A percentile compares a stretch with the other conserved stretches of the same genome.
These are phyloP conservation scores for Drusus annulatus DNA, from an alignment of 1,140 invertebrate genomes.

Conservation along the genomic window DNA sequence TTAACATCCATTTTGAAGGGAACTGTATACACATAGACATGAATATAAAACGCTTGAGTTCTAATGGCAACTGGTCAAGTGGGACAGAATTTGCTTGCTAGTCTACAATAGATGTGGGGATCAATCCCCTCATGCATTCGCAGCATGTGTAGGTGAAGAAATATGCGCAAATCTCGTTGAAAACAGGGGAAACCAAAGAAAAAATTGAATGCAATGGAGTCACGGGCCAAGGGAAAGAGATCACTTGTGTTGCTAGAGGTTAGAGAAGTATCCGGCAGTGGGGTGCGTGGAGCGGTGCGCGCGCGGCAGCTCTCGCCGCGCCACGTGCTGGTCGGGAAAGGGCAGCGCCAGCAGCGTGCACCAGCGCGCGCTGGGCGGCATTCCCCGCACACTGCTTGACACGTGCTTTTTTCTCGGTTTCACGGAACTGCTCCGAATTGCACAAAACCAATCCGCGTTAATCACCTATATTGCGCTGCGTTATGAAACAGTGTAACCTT, in stretches of 20 bases:
- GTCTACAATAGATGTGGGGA: too few relatives aligned
- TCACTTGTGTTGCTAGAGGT: slow-evolving; percentile 64
- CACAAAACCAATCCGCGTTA: slow-evolving; percentile 53
- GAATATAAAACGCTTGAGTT: too few relatives aligned
- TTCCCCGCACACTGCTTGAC: slow-evolving; percentile 63
- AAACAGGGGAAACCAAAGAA: too few relatives aligned
- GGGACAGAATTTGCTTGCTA: too few relatives aligned
- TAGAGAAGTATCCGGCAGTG: slow-evolving; percentile 86
- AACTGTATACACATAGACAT: too few relatives aligned
- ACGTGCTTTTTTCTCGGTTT: slow-evolving; percentile 61
- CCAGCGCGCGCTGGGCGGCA: slow-evolving; percentile 81
- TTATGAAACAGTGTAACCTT: background rate
- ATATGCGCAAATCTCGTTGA: too few relatives aligned
- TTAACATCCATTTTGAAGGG: too few relatives aligned
- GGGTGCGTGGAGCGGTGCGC: slow-evolving; percentile 80
- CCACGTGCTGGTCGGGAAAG: slow-evolving; percentile 92
- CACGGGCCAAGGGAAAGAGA: too few relatives aligned
- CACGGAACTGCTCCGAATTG: slow-evolving; percentile 62
- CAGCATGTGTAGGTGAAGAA: too few relatives aligned
- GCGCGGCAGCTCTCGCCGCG: slow-evolving; percentile 85
- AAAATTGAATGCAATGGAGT: too few relatives aligned
- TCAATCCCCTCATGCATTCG: too few relatives aligned
- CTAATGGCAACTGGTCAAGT: too few relatives aligned
- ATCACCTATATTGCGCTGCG: background rate
- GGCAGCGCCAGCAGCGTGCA: slow-evolving; percentile 91